Conservation (phyloP, 2,113 vertebrate genomes). For the Oncorhynchus clarkii region DNA sequence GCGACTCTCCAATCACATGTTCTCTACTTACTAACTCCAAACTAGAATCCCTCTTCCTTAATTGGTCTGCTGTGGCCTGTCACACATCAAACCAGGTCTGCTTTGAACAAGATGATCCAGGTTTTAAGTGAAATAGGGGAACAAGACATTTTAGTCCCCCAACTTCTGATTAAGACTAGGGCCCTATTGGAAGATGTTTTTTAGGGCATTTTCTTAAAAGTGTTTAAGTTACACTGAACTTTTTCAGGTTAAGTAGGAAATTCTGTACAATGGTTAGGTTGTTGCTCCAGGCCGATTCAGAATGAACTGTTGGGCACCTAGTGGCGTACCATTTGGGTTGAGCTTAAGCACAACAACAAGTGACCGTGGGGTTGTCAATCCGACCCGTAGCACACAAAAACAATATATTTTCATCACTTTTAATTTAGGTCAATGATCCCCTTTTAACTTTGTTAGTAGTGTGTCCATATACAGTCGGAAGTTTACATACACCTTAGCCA, state of each 20-base stretch:
- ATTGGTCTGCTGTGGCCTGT: slow-evolving; percentile 57
- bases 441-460: too few relatives aligned
- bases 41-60: slow-evolving; percentile 51
- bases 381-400: too few relatives aligned
- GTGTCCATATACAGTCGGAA: too few relatives aligned
- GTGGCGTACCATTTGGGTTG: slow-evolving; percentile 28
- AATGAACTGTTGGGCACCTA: slow-evolving; percentile 19
- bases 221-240: slow-evolving; percentile 24
- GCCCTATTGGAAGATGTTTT: slow-evolving; percentile 22
- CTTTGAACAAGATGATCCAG: slow-evolving; percentile 25
- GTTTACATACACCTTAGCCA: too few relatives aligned
- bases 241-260: slow-evolving; percentile 35
- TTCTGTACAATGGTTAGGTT: slow-evolving; percentile 24
- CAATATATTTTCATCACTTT: too few relatives aligned
- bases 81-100: not conserved
- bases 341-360: not conserved
- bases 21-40: slow-evolving; percentile 48
- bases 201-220: not conserved
- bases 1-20: slow-evolving; percentile 11
- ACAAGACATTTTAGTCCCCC: slow-evolving; percentile 31
- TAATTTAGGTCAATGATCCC: too few relatives aligned
- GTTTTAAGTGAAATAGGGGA: slow-evolving; percentile 44
- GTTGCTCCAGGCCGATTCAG: slow-evolving; percentile 4
- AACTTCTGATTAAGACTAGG: slow-evolving; percentile 36
- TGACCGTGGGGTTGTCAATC: too few relatives aligned